A percentile compares a stretch with the other conserved stretches of the same genome.
These are phyloP conservation scores for Acanthacorydalis orientalis DNA, from an alignment of 2,888 invertebrate genomes.

Conservation along the genomic window DNA sequence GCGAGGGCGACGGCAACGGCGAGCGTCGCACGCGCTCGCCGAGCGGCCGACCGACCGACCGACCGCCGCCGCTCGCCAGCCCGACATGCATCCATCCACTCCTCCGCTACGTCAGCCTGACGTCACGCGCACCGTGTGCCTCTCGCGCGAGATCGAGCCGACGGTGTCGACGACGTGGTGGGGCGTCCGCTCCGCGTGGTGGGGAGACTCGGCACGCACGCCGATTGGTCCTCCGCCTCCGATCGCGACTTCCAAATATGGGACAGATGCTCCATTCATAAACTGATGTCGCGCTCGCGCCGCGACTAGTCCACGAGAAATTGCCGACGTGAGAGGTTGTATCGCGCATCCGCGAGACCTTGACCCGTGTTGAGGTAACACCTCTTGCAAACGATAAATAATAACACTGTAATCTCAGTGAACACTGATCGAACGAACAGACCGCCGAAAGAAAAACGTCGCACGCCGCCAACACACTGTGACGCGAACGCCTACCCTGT, in stretches of 20 bases:
- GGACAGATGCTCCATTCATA: constrained; percentile 73
- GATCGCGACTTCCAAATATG: constrained; percentile 63
- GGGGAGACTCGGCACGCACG: constrained; percentile 15
- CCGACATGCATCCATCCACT: constrained; percentile 22
- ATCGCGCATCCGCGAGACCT: constrained; percentile 10
- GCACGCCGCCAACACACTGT: too few relatives aligned
- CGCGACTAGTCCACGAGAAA: constrained; percentile 41
- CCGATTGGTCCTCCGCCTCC: constrained; percentile 33
- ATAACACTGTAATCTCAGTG: neutral
- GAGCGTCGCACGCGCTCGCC: neutral
- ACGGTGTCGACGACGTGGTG: constrained; percentile 14
- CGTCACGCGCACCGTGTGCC: constrained; percentile 27
- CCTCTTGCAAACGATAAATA: neutral
- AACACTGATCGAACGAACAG: too few relatives aligned
- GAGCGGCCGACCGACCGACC: neutral
- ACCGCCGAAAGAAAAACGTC: too few relatives aligned
- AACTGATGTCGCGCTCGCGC: constrained; percentile 53
- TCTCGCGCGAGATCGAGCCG: constrained; percentile 28
- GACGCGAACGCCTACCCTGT: too few relatives aligned
- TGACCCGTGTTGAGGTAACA: neutral
- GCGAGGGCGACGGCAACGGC: neutral
- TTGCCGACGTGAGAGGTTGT: constrained; percentile 19
- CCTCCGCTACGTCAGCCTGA: neutral
- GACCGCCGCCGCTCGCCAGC: neutral
- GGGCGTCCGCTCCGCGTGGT: neutral